These are phyloP conservation scores for Notodonta dromedarius DNA, from an alignment of 2,888 invertebrate genomes.

Conservation along the genomic window DNA sequence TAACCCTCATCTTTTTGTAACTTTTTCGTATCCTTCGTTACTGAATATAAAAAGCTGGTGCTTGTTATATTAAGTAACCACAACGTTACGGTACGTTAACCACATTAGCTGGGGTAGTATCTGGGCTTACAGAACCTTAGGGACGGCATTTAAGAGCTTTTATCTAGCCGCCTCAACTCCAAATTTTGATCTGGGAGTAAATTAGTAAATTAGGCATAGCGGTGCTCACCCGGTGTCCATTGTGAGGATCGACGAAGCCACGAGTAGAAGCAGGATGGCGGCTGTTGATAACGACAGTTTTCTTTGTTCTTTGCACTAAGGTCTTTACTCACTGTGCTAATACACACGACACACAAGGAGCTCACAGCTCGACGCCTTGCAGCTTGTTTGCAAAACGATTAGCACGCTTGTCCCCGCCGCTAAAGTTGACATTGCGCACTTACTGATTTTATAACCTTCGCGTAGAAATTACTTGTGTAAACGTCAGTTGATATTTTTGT, in stretches of 20 bases:
- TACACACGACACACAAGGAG: constrained; percentile 63
- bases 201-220: constrained; percentile 9
- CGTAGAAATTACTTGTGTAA: constrained; percentile 65
- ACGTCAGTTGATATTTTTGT: constrained; percentile 54
- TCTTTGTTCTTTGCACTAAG: constrained; percentile 63
- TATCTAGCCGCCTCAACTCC: constrained; percentile 13
- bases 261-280: constrained; percentile 42
- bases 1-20: neutral
- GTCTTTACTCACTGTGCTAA: constrained; percentile 68
- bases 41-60: neutral
- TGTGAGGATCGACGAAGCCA: constrained; percentile 46
- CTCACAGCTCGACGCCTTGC: constrained; percentile 62
- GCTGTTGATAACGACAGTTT: constrained; percentile 48
- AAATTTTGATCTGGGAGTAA: constrained; percentile 10
- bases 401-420: constrained; percentile 71
- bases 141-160: constrained; percentile 10
- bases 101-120: constrained; percentile 10
- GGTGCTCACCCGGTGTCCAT: constrained; percentile 70
- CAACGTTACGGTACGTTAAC: neutral
- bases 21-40: neutral
- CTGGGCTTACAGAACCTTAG: neutral
- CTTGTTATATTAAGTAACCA: neutral
- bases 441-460: constrained; percentile 75
- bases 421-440: constrained; percentile 80
- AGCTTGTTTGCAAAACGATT: constrained; percentile 77